phyloP scores from a whole-genome alignment of 1,140 invertebrate species.

The Ridgeia piscesae region DNA sequence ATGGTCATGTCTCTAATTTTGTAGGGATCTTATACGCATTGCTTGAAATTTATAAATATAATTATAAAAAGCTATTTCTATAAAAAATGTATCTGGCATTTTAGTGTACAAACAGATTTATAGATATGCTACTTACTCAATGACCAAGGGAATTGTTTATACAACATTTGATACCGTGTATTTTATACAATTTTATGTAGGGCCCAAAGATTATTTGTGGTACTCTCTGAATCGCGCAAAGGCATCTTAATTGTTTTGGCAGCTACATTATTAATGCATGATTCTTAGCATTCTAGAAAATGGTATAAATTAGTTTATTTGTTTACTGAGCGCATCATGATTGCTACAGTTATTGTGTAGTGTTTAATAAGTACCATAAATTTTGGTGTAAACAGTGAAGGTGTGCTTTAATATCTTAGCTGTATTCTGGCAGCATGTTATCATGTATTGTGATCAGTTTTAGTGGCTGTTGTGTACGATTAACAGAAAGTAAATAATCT shows the following conservation, averaged over 20 bases:
- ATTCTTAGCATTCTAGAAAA: neutral
- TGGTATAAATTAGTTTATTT: neutral
- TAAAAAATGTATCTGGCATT: neutral
- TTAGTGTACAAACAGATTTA: neutral
- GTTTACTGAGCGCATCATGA: neutral
- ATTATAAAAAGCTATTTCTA: neutral
- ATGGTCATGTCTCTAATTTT: too few species aligned
- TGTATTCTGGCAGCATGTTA: neutral
- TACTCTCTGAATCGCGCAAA: neutral
- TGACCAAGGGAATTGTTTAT: neutral
- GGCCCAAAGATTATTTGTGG: neutral
- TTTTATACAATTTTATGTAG: neutral
- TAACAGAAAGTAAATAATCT: neutral
- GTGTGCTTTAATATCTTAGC: neutral
- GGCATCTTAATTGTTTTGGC: neutral
- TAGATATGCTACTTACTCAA: neutral
- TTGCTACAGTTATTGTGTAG: neutral
- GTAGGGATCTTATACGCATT: too few species aligned
- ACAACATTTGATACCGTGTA: neutral
- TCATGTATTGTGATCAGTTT: neutral
- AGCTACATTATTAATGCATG: neutral
- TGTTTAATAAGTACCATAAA: neutral
- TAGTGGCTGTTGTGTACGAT: neutral
- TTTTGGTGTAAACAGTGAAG: neutral
- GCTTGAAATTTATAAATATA: too few species aligned